Evolutionary conservation across 2,888 invertebrate genomes (phyloP).

Genomic region (Lasius fuliginosus): DNA sequence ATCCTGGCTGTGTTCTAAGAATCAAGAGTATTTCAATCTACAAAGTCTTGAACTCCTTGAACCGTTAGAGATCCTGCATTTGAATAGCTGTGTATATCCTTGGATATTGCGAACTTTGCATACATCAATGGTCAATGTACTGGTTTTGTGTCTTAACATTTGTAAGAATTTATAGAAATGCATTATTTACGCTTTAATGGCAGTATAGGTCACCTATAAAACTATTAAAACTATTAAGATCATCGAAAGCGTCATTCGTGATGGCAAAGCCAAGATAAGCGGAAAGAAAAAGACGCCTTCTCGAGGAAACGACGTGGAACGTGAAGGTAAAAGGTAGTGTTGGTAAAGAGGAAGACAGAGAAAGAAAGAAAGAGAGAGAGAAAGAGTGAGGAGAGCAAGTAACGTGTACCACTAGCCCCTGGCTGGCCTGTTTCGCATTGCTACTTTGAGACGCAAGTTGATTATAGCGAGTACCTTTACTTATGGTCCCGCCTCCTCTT

Average conservation of each 20-base stretch:
- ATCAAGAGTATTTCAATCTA: conserved; percentile 34
- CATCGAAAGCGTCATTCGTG: conserved; percentile 57
- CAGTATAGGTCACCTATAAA: not conserved
- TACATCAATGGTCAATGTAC: not conserved
- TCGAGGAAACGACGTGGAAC: conserved; percentile 48
- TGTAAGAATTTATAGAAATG: not conserved
- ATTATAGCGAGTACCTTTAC: conserved; percentile 64
- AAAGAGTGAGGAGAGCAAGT: conserved; percentile 69
- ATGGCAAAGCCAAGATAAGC: conserved; percentile 56
- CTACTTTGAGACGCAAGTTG: conserved; percentile 78
- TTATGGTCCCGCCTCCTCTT: conserved; percentile 59
- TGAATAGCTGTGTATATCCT: conserved; percentile 1
- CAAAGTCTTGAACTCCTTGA: conserved; percentile 10
- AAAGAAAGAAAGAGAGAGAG: conserved; percentile 41
- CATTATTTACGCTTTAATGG: not conserved
- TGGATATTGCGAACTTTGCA: conserved; percentile 6
- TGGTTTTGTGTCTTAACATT: not conserved
- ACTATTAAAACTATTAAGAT: conserved; percentile 45
- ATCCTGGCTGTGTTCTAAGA: conserved; percentile 39
- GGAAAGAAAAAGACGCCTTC: conserved; percentile 53
- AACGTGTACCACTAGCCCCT: conserved; percentile 81
- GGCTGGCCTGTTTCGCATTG: conserved; percentile 82
- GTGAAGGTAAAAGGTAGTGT: conserved; percentile 34
- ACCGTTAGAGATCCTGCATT: conserved; percentile 51
- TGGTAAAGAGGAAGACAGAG: not conserved